Conservation (phyloP, 1,140 invertebrate genomes). For the Manduca sexta region DNA sequence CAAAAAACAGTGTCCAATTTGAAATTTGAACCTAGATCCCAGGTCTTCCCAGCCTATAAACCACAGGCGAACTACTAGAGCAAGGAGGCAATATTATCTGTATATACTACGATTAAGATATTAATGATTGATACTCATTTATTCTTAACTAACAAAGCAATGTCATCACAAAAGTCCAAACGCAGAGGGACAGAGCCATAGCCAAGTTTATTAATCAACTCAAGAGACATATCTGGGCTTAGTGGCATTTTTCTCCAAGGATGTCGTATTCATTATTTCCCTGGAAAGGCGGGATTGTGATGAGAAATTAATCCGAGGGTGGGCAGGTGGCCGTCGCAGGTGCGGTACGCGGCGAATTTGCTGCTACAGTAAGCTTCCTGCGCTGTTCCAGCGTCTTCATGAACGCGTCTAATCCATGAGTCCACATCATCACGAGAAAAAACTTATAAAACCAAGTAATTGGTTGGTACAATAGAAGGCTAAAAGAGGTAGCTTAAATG, state of each 20-base stretch:
- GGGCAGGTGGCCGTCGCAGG: conserved; percentile 50
- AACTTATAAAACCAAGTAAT: too few species aligned
- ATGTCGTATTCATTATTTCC: conserved; percentile 58
- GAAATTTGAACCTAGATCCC: too few species aligned
- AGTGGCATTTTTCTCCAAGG: conserved; percentile 58
- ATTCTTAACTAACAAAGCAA: too few species aligned
- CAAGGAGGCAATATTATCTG: background rate
- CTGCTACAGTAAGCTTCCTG: conserved; percentile 31
- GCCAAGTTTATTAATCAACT: conserved; percentile 59
- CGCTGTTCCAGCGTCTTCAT: conserved; percentile 9
- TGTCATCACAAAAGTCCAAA: conserved; percentile 22
- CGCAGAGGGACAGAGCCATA: conserved; percentile 17
- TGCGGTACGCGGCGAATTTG: conserved; percentile 46
- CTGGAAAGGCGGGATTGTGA: conserved; percentile 41
- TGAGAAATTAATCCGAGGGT: conserved; percentile 65
- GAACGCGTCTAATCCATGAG: conserved; percentile 29
- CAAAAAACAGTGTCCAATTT: too few species aligned
- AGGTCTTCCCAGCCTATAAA: too few species aligned
- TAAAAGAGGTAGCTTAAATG: too few species aligned
- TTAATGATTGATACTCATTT: too few species aligned
- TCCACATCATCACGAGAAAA: conserved; percentile 3
- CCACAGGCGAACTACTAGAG: background rate
- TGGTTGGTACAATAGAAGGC: too few species aligned
- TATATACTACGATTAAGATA: too few species aligned
- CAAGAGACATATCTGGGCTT: conserved; percentile 37